phyloP scores from a whole-genome alignment of 2,113 vertebrate genomes.

The Anser cygnoides region DNA sequence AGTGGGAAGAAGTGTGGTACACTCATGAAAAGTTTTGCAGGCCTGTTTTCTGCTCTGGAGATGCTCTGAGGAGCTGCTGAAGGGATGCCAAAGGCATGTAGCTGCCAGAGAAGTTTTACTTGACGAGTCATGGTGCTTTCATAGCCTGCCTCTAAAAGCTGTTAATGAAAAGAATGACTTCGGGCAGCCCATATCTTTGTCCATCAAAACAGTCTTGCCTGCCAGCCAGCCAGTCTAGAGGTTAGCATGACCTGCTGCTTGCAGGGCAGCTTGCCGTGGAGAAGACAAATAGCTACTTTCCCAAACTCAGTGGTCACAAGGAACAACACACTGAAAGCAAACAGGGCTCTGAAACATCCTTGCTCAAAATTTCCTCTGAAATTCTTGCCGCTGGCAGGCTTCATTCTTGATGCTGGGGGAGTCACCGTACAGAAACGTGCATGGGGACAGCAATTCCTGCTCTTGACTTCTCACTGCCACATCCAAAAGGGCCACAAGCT shows the following conservation, averaged over 20 bases:
- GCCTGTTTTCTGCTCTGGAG: not conserved
- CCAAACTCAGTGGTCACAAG: not conserved
- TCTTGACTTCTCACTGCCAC: not conserved
- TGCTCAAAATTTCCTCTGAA: not conserved
- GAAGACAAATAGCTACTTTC: not conserved
- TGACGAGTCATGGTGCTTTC: not conserved
- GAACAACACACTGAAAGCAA: not conserved
- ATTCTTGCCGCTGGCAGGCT: not conserved
- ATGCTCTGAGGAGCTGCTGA: not conserved
- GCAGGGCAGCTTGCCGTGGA: not conserved
- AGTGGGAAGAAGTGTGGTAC: not conserved
- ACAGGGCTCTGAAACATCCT: not conserved
- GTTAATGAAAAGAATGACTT: not conserved
- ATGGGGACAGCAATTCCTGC: accelerated
- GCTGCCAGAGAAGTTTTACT: not conserved
- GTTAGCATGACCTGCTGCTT: not conserved
- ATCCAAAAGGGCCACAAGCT: accelerated
- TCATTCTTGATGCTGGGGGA: accelerated
- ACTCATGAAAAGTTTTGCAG: not conserved
- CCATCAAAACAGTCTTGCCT: not conserved
- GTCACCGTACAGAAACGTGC: not conserved
- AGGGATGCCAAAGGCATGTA: not conserved
- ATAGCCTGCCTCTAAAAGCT: not conserved
- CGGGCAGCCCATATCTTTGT: not conserved
- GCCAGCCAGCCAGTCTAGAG: not conserved